Evolutionary conservation across 2,888 invertebrate species (phyloP).

Genomic region (Empis livida): DNA sequence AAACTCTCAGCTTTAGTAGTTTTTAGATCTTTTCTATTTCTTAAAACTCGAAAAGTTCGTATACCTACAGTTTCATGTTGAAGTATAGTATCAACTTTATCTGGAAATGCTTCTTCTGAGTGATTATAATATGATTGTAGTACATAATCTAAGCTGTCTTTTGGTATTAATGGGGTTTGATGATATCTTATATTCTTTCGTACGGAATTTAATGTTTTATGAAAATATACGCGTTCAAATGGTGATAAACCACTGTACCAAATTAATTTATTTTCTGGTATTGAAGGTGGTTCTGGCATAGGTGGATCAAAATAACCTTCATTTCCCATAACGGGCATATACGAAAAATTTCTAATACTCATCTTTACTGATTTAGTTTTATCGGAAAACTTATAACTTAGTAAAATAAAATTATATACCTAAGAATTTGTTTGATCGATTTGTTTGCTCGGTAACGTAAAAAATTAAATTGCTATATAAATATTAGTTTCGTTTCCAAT

Average conservation of each 20-base stretch:
- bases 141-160: constrained; percentile 55
- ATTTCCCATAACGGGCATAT: neutral
- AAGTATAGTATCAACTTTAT: constrained; percentile 46
- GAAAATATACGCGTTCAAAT: constrained; percentile 38
- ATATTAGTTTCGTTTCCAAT: too few relatives aligned
- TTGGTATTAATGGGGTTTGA: constrained; percentile 35
- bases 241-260: constrained; percentile 24
- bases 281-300: neutral
- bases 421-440: too few relatives aligned
- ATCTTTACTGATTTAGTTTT: too few relatives aligned
- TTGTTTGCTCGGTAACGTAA: too few relatives aligned
- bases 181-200: constrained; percentile 36
- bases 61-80: constrained; percentile 55
- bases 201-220: constrained; percentile 42
- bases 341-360: neutral
- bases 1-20: constrained; percentile 31
- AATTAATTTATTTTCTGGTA: neutral
- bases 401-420: too few relatives aligned
- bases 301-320: neutral
- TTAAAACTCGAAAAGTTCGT: constrained; percentile 52
- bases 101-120: constrained; percentile 47
- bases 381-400: too few relatives aligned
- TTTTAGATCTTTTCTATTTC: constrained; percentile 40
- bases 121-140: constrained; percentile 56
- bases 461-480: too few relatives aligned